phyloP scores from a whole-genome alignment of 2,797 vertebrate species.

The Peromyscus attwateri region DNA sequence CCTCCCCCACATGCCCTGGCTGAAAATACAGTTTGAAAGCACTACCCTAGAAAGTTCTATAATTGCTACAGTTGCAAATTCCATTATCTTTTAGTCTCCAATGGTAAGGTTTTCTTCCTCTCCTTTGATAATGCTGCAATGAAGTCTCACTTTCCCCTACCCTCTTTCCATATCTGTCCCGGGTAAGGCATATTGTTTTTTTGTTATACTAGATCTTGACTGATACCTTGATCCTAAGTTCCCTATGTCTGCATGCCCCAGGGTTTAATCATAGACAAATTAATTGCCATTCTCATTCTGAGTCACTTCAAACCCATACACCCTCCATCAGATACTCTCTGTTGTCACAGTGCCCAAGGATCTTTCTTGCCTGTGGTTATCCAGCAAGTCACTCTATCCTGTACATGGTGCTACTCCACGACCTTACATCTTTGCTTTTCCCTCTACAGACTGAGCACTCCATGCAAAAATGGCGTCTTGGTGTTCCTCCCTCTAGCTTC shows the following conservation, averaged over 20 bases:
- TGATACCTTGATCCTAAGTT: background rate
- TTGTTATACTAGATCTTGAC: background rate
- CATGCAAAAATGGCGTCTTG: background rate
- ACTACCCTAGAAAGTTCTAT: background rate
- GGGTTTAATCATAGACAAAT: background rate
- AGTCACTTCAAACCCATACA: background rate
- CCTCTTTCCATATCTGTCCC: background rate
- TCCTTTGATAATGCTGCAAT: background rate
- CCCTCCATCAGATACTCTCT: background rate
- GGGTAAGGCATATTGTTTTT: too few relatives aligned
- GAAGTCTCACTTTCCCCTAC: background rate
- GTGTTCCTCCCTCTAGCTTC: background rate
- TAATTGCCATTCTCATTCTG: background rate
- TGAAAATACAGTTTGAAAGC: conserved; percentile 15
- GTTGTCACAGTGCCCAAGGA: fast-evolving
- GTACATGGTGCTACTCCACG: fast-evolving
- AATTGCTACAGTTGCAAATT: background rate
- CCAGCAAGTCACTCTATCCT: background rate
- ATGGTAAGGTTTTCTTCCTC: background rate
- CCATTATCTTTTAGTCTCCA: background rate
- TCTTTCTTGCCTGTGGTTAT: background rate
- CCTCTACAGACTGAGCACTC: background rate
- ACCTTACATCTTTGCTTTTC: fast-evolving
- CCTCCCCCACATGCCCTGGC: background rate
- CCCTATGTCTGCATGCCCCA: too few relatives aligned